Percentiles rank a stretch among this genome's conserved stretches.
Conservation (phyloP, 2,888 invertebrate species). For the Hypselothyrea guttata region DNA sequence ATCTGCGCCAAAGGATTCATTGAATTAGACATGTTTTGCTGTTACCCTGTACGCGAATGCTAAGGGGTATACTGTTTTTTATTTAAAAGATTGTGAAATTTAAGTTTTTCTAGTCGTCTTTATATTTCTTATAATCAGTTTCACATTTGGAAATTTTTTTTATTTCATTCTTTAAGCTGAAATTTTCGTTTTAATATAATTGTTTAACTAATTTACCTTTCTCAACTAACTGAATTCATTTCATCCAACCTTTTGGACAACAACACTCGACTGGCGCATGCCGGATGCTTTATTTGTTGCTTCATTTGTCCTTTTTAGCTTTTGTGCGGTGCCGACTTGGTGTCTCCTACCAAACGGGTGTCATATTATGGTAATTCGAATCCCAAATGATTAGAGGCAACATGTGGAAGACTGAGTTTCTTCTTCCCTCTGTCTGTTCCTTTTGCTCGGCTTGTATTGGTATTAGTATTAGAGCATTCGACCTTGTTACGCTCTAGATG, state of each 20-base stretch:
- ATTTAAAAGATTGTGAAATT: too few relatives aligned
- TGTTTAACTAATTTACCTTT: too few relatives aligned
- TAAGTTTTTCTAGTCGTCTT: too few relatives aligned
- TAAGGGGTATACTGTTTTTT: neutral
- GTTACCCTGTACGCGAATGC: neutral
- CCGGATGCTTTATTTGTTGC: slow-evolving; percentile 7
- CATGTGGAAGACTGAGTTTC: slow-evolving; percentile 63
- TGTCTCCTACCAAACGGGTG: slow-evolving; percentile 44
- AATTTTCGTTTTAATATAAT: too few relatives aligned
- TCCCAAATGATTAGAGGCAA: slow-evolving; percentile 70
- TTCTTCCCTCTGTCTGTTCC: neutral
- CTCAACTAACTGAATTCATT: too few relatives aligned
- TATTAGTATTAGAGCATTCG: slow-evolving; percentile 46
- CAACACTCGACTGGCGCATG: too few relatives aligned
- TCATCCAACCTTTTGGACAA: too few relatives aligned
- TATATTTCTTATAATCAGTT: too few relatives aligned
- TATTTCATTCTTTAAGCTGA: too few relatives aligned
- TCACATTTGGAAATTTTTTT: too few relatives aligned
- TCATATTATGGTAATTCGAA: slow-evolving; percentile 76
- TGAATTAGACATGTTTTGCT: slow-evolving; percentile 35
- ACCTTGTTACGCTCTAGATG: slow-evolving; percentile 30
- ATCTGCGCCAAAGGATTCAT: slow-evolving; percentile 51
- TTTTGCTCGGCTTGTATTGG: slow-evolving; percentile 5
- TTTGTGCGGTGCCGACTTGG: slow-evolving; percentile 16
- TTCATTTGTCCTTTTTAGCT: slow-evolving; percentile 9